These are phyloP conservation scores for Thalassarche chlororhynchos DNA, from an alignment of 2,113 vertebrate genomes.

Conservation along the genomic window DNA sequence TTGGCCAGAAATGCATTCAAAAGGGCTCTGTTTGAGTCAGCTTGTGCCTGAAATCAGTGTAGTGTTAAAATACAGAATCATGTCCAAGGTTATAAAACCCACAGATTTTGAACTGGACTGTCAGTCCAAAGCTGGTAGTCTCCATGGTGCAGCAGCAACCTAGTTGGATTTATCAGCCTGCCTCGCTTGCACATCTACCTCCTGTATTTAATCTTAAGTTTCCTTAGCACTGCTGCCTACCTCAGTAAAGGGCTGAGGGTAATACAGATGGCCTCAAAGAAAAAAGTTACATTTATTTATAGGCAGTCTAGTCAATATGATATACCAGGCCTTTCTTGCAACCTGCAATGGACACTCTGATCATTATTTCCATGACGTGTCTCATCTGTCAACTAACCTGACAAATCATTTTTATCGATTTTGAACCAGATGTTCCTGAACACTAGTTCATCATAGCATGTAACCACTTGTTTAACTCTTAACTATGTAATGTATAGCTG, in stretches of 20 bases:
- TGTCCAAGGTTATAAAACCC: neutral
- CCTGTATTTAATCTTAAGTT: neutral
- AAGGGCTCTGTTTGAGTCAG: neutral
- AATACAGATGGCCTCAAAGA: neutral
- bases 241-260: neutral
- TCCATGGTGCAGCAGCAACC: neutral
- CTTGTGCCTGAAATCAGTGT: neutral
- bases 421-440: neutral
- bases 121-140: neutral
- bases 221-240: neutral
- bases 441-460: neutral
- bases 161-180: neutral
- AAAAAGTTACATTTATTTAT: neutral
- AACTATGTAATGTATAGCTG: neutral
- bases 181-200: neutral
- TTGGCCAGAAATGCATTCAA: neutral
- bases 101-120: neutral
- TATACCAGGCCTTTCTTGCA: neutral
- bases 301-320: neutral
- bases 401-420: neutral
- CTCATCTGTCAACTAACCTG: neutral
- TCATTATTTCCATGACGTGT: neutral
- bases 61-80: neutral
- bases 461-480: neutral
- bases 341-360: neutral